Conservation (phyloP, 2,888 invertebrate species). For the Mythimna pallens region DNA sequence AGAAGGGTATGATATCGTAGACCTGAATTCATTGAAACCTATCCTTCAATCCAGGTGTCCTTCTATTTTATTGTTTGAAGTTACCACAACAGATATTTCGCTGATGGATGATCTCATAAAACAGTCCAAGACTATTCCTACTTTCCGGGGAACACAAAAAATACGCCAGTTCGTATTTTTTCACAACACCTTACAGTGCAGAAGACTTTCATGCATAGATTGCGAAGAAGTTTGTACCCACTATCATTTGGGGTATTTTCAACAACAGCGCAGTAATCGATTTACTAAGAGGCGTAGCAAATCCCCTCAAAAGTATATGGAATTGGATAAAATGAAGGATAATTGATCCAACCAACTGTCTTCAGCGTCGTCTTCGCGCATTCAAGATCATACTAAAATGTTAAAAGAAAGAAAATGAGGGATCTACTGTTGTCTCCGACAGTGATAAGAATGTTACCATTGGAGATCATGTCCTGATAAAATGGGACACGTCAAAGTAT, state of each 20-base stretch:
- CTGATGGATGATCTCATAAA: slow-evolving; percentile 1
- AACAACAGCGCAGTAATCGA: neutral
- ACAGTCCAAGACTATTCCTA: slow-evolving; percentile 1
- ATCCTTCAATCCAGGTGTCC: slow-evolving; percentile 5
- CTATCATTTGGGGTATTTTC: slow-evolving; percentile 1
- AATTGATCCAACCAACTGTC: neutral
- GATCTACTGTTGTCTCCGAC: slow-evolving; percentile 3
- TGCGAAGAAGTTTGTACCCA: neutral
- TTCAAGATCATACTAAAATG: slow-evolving; percentile 5
- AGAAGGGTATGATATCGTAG: slow-evolving; percentile 44
- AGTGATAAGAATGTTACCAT: slow-evolving; percentile 2
- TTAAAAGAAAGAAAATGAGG: slow-evolving; percentile 3
- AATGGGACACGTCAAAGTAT: slow-evolving; percentile 1
- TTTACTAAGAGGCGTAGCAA: slow-evolving; percentile 1
- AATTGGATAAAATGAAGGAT: slow-evolving; percentile 6
- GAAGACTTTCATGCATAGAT: slow-evolving; percentile 4
- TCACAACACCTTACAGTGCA: neutral
- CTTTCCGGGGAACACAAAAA: slow-evolving; percentile 12
- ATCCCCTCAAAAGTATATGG: neutral
- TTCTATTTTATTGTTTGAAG: slow-evolving; percentile 3
- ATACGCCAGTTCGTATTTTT: slow-evolving; percentile 6
- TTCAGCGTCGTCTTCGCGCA: slow-evolving; percentile 5
- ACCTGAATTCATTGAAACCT: slow-evolving; percentile 2
- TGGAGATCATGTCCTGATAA: slow-evolving; percentile 3
- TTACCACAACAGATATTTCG: neutral